A percentile compares a stretch with the other conserved stretches of the same genome.
These are phyloP conservation scores for Nipponacmea schrenckii DNA, from an alignment of 2,888 invertebrate species.

Conservation along the genomic window DNA sequence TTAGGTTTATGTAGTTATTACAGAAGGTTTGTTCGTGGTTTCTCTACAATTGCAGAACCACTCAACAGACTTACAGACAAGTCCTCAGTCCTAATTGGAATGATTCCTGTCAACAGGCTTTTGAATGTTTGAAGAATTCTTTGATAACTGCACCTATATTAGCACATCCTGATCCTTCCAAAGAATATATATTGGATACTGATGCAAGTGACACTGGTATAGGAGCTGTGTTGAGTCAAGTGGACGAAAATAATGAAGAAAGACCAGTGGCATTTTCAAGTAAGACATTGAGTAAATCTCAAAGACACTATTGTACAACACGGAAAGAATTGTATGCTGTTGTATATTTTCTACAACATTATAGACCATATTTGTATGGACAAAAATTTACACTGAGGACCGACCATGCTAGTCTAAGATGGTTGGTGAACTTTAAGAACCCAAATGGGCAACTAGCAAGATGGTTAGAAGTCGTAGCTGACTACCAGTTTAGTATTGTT, in stretches of 20 bases:
- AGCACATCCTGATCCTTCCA: constrained; percentile 20
- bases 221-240: constrained; percentile 27
- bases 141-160: constrained; percentile 23
- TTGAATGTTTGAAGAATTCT: constrained; percentile 18
- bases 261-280: constrained; percentile 30
- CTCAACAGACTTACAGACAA: constrained; percentile 26
- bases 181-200: constrained; percentile 27
- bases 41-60: constrained; percentile 29
- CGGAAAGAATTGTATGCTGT: constrained; percentile 27
- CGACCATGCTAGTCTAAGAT: constrained; percentile 19
- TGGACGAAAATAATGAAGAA: constrained; percentile 16
- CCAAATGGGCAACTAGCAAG: neutral
- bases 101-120: constrained; percentile 25
- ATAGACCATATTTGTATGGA: constrained; percentile 32
- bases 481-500: constrained; percentile 4
- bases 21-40: constrained; percentile 24
- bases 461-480: neutral
- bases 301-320: constrained; percentile 24
- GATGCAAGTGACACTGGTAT: constrained; percentile 29
- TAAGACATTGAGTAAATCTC: constrained; percentile 18
- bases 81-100: constrained; percentile 22
- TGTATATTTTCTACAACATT: constrained; percentile 29
- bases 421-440: neutral
- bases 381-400: constrained; percentile 25
- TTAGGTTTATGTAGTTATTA: constrained; percentile 33